These are phyloP conservation scores for Pachymerium ferrugineum DNA, from an alignment of 2,888 invertebrate genomes.

Conservation along the genomic window DNA sequence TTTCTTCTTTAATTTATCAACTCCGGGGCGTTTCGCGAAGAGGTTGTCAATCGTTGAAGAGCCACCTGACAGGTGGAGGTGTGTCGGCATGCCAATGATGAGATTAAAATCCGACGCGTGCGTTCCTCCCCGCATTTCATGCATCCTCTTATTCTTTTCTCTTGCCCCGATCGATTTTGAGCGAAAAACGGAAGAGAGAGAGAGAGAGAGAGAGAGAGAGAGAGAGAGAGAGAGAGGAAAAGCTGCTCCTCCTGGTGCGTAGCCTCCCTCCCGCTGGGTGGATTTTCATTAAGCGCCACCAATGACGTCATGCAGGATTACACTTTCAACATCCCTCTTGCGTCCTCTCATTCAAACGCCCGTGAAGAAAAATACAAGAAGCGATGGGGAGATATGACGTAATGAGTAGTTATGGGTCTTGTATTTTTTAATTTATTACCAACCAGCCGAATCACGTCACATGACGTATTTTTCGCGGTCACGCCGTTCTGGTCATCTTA, in stretches of 20 bases:
- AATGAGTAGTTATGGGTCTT: too few species aligned
- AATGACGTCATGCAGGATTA: conserved; percentile 12
- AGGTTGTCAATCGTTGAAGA: too few species aligned
- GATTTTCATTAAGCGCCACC: conserved; percentile 10
- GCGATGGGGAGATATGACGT: too few species aligned
- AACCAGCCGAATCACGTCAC: background rate
- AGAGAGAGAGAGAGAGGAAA: background rate
- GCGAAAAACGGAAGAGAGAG: conserved; percentile 17
- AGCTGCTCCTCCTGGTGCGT: background rate
- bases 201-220: background rate
- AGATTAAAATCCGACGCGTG: conserved; percentile 9
- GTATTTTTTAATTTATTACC: too few species aligned
- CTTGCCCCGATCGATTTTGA: background rate
- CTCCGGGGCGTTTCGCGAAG: background rate
- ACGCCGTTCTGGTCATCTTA: background rate
- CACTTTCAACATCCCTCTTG: background rate
- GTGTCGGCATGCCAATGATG: conserved; percentile 16
- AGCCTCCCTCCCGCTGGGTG: conserved; percentile 1
- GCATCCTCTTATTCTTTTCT: conserved; percentile 23
- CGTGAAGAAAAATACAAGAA: too few species aligned
- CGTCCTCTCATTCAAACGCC: background rate
- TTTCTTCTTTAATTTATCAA: too few species aligned
- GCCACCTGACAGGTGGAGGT: conserved; percentile 19
- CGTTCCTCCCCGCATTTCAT: background rate
- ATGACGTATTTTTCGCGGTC: conserved; percentile 12